A percentile compares a stretch with the other conserved stretches of the same genome.
Conservation (phyloP, 2,797 vertebrate species). For the Rousettus madagascariensis region DNA sequence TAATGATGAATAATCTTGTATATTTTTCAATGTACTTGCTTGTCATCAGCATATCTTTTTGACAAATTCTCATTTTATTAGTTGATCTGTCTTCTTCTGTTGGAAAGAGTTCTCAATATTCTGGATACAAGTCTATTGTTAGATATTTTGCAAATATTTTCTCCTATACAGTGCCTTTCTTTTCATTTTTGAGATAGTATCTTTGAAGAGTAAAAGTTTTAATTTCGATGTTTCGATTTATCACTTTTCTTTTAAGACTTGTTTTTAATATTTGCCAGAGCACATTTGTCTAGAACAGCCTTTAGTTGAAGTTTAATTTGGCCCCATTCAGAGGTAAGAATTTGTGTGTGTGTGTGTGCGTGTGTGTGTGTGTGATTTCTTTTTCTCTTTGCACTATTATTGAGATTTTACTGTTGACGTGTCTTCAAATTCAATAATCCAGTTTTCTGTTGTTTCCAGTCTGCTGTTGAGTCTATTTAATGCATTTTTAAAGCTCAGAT, state of each 20-base stretch:
- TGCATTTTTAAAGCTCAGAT: no score
- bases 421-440: no score
- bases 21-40: neutral
- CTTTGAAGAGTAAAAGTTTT: neutral
- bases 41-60: neutral
- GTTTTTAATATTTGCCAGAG: no score
- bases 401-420: no score
- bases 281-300: no score
- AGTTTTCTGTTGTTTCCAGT: no score
- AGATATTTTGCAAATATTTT: neutral
- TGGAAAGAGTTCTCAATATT: neutral
- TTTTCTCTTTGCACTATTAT: no score
- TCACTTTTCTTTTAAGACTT: neutral
- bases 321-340: no score
- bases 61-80: neutral
- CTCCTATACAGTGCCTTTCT: neutral
- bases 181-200: neutral
- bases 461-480: no score
- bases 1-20: neutral
- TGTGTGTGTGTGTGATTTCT: no score
- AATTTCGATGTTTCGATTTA: neutral
- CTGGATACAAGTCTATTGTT: neutral
- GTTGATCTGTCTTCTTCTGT: neutral
- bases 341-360: no score
- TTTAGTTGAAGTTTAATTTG: no score